phyloP scores from a whole-genome alignment of 2,888 invertebrate species.

The Exocentrus adspersus region DNA sequence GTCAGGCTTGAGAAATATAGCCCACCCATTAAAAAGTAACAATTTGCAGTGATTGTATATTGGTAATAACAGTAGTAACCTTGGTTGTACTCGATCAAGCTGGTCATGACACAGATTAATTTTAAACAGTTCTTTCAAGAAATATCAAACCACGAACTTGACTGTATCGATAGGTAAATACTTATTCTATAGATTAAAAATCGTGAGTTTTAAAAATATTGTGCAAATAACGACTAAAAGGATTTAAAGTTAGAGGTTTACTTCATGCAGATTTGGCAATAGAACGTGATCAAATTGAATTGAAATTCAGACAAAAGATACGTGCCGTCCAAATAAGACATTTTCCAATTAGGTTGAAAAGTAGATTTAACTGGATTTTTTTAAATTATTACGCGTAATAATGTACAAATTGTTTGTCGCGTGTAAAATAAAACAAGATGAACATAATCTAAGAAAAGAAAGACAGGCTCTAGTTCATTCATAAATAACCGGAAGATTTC shows the following conservation, averaged over 20 bases:
- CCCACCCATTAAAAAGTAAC: constrained; percentile 20
- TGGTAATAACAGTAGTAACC: constrained; percentile 32
- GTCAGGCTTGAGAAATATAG: constrained; percentile 4
- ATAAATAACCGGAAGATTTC: too few species aligned
- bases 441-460: too few species aligned
- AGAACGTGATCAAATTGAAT: too few species aligned
- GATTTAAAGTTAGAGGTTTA: neutral
- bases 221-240: too few species aligned
- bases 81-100: constrained; percentile 25
- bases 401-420: too few species aligned
- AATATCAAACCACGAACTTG: constrained; percentile 3
- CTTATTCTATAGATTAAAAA: neutral
- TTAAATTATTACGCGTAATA: too few species aligned
- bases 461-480: too few species aligned
- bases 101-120: constrained; percentile 36
- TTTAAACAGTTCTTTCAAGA: constrained; percentile 8
- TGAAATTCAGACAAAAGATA: too few species aligned
- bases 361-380: too few species aligned
- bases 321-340: too few species aligned
- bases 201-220: neutral
- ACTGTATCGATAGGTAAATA: neutral
- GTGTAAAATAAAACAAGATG: too few species aligned
- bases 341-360: too few species aligned
- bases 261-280: neutral
- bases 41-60: constrained; percentile 30